Conservation (phyloP, 2,888 invertebrate genomes). For the Hirtodrosophila cameraria region DNA sequence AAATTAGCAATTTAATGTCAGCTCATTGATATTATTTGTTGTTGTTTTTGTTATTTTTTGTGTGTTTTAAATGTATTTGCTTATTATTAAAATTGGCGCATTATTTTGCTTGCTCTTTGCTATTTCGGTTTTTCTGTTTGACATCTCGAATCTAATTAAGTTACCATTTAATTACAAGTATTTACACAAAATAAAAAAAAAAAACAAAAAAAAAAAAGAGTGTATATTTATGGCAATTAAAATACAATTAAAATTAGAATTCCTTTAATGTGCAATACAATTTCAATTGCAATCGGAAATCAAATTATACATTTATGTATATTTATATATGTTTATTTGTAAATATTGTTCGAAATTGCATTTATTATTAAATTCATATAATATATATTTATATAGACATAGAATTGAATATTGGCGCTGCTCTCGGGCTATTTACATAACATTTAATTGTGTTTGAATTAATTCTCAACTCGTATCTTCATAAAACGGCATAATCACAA, state of each 20-base stretch:
- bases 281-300: slow-evolving; percentile 30
- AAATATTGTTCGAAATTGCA: slow-evolving; percentile 28
- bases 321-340: slow-evolving; percentile 11
- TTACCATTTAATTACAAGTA: slow-evolving; percentile 56
- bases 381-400: no score
- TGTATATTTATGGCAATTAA: slow-evolving; percentile 40
- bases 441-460: slow-evolving; percentile 36
- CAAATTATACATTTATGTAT: slow-evolving; percentile 16
- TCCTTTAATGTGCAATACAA: slow-evolving; percentile 2
- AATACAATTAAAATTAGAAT: slow-evolving; percentile 30
- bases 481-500: slow-evolving; percentile 74
- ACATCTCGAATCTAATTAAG: slow-evolving; percentile 65
- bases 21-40: slow-evolving; percentile 40
- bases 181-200: slow-evolving; percentile 66
- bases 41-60: slow-evolving; percentile 32
- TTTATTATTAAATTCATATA: slow-evolving; percentile 34
- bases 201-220: no score
- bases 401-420: slow-evolving; percentile 51
- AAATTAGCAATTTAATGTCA: slow-evolving; percentile 63
- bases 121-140: slow-evolving; percentile 35
- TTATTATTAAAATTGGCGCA: slow-evolving; percentile 70
- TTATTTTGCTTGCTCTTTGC: slow-evolving; percentile 35
- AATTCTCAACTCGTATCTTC: slow-evolving; percentile 46
- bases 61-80: slow-evolving; percentile 37
- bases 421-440: slow-evolving; percentile 56